A percentile compares a stretch with the other conserved stretches of the same genome.
Evolutionary conservation across 2,888 invertebrate genomes (phyloP).

Genomic region (Thecocarcelia acutangulata): DNA sequence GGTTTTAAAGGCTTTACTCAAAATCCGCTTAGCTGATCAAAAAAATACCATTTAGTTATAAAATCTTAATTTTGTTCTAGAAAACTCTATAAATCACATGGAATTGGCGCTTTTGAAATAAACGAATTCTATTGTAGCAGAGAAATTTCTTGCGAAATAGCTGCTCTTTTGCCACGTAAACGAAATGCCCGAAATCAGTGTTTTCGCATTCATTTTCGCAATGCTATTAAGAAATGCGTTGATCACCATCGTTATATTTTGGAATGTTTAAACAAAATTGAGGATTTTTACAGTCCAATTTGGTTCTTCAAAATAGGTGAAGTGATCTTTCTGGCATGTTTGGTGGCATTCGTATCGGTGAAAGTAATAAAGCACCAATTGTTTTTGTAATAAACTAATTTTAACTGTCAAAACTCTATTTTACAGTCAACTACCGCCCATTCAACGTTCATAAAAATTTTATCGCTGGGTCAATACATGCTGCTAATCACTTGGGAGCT

Average conservation of each 20-base stretch:
- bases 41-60: too few species aligned
- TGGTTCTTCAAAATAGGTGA: conserved; percentile 78
- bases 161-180: neutral
- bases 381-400: neutral
- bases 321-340: conserved; percentile 77
- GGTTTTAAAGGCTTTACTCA: too few species aligned
- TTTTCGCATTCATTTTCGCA: conserved; percentile 71
- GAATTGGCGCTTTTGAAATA: conserved; percentile 70
- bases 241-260: conserved; percentile 77
- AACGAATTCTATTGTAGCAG: conserved; percentile 74
- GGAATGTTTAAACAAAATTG: conserved; percentile 74
- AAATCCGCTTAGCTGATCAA: too few species aligned
- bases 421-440: conserved; percentile 72
- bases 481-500: conserved; percentile 75
- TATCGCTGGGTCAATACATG: conserved; percentile 76
- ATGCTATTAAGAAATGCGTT: conserved; percentile 74
- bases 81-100: conserved; percentile 70
- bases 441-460: conserved; percentile 74
- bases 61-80: conserved; percentile 62
- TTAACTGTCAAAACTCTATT: neutral
- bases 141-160: conserved; percentile 64
- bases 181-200: neutral
- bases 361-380: conserved; percentile 71
- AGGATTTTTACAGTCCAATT: conserved; percentile 77
- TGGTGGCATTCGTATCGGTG: conserved; percentile 77